Evolutionary conservation across 2,113 vertebrate genomes (phyloP).

Genomic region (Cyrtonyx montezumae): DNA sequence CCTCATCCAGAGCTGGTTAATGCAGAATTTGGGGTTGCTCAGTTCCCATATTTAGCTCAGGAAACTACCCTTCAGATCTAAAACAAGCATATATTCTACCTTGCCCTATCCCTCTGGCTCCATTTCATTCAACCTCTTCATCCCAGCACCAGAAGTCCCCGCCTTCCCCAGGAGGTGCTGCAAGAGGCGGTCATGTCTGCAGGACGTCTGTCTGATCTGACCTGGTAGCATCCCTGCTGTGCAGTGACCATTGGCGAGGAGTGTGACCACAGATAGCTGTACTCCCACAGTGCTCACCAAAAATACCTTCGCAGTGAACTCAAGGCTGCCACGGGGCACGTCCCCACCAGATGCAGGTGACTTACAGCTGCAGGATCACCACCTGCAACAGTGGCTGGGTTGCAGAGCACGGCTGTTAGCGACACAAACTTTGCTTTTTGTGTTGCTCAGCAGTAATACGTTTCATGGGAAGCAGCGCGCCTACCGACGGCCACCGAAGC

Average conservation of each 20-base stretch:
- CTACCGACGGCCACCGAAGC: not conserved
- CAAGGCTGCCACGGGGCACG: accelerated
- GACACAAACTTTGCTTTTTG: not conserved
- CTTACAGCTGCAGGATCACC: not conserved
- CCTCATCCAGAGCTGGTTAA: not conserved
- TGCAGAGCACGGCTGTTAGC: not conserved
- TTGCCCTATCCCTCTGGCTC: not conserved
- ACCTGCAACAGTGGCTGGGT: accelerated
- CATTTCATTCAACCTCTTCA: not conserved
- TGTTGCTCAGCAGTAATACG: not conserved
- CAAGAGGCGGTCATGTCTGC: not conserved
- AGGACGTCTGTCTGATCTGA: accelerated
- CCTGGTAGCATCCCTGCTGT: accelerated
- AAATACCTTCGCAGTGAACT: accelerated
- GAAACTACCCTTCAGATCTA: not conserved
- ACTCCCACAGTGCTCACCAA: accelerated
- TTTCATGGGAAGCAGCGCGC: accelerated
- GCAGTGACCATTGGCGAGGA: accelerated
- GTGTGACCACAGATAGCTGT: accelerated
- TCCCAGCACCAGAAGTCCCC: accelerated
- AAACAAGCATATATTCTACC: not conserved
- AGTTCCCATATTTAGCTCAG: not conserved
- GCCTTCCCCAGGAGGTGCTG: not conserved
- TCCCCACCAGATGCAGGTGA: accelerated
- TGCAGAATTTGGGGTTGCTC: not conserved